Base-by-base conservation (phyloP, 2,888 invertebrate genomes). In the Anthrax anthrax region DNA sequence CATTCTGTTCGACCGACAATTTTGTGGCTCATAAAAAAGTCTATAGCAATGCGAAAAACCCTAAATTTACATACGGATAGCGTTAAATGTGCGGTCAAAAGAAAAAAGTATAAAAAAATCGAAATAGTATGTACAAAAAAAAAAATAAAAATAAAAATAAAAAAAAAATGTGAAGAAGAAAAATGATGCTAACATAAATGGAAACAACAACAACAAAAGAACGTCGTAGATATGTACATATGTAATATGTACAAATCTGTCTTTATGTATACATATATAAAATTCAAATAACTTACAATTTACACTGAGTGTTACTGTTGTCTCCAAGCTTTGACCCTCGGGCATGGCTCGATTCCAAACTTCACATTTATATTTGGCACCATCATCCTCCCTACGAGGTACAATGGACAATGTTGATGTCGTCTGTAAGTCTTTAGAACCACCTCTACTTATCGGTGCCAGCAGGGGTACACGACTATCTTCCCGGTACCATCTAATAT, bases 291-390 rank as follows among this genome's bases (percentile, higher is more conserved):
- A 84, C 87, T 87, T 71, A 89, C 88, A 92, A 70, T 90, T 88
- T 52, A 92, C 91, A 66, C 82, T 84, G 48, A 92, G 74, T 19
- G 81, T 80, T 51, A 90, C 81, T 14, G 78, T 78, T 16, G 87
- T 77, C 57, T 87, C 86, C 52, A 90, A 70, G 55, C 85, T 85
- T 48, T 81, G 78, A 38, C 83, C 84, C 49, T 84, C 81, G 1
- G 80, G 76, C 78, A 92, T 83, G 53, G 91, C 92, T 41, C 91
- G 74, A 71, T 92, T 92, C 75, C 84, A 82, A 44, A 92, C 90
- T 52, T 84, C 83, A 66, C 92, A 92, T 49, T 84, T 77, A 70
- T 83, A 90, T 44, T 77, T 74, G 48, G 86, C 83, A 12, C 83
- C 81, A 61, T 92, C 90, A 64, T 92, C 90, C 52, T 87, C 85